phyloP scores from a whole-genome alignment of 2,888 invertebrate genomes.

The Philonicus albiceps region DNA sequence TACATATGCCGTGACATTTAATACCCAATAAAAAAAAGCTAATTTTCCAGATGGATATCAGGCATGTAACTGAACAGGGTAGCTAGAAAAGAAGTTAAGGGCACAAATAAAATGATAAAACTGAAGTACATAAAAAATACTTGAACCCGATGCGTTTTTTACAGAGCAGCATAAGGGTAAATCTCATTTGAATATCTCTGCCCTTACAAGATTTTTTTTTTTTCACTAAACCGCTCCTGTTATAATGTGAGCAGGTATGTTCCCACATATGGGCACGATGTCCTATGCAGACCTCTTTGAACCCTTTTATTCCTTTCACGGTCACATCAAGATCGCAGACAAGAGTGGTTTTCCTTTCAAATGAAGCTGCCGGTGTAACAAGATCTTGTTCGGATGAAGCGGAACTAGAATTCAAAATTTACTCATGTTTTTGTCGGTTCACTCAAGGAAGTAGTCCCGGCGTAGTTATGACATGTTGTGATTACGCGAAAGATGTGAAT shows the following conservation, averaged over 20 bases:
- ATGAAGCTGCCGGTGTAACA: slow-evolving; percentile 19
- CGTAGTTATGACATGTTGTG: slow-evolving; percentile 19
- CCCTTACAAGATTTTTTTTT: slow-evolving; percentile 29
- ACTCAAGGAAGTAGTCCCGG: background rate
- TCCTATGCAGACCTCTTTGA: background rate
- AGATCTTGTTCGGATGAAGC: background rate
- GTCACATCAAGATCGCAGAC: slow-evolving; percentile 12
- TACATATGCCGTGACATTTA: slow-evolving; percentile 29
- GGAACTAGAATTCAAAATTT: slow-evolving; percentile 11
- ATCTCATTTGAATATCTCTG: slow-evolving; percentile 37
- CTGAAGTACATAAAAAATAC: background rate
- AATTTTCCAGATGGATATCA: slow-evolving; percentile 39
- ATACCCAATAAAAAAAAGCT: slow-evolving; percentile 28
- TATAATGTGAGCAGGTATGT: slow-evolving; percentile 34
- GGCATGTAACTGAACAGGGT: slow-evolving; percentile 34
- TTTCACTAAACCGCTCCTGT: slow-evolving; percentile 12
- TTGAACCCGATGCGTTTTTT: background rate
- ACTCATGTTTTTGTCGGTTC: background rate
- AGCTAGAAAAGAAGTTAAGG: background rate
- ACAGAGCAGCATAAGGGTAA: background rate
- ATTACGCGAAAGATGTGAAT: background rate
- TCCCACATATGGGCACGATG: background rate
- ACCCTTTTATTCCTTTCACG: slow-evolving; percentile 19
- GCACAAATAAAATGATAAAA: background rate
- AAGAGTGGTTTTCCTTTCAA: slow-evolving; percentile 25